Evolutionary conservation across 2,113 vertebrate genomes (phyloP), one percentile per base, ranked within the genome.

Genomic region (Phaethornis superciliosus): DNA sequence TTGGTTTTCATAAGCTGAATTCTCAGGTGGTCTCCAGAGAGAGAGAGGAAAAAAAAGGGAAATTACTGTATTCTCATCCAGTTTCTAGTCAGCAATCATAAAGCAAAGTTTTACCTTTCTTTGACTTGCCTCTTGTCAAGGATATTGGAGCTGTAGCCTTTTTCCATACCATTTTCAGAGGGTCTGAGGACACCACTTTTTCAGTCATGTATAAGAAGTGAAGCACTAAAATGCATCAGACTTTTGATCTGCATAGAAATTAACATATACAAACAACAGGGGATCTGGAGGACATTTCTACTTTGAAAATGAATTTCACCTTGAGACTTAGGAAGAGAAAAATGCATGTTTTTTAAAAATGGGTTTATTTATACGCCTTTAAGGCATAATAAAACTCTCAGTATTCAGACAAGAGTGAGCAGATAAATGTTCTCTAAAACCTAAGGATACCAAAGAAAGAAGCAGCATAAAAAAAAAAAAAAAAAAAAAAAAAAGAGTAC

Each of bases 221-320:
- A 95, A 94, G 26, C 63, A 47, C 71, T 71, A 68, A 51, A 75
- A 91, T 80, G 28, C 64, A 77, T 83, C 70, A 63, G 59, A 65
- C 52, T 65, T 88, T 51, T 81, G 74, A 88, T 91, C 78, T 88
- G 69, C 75, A 52, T 59, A 82, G 42, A 76, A 89, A 93, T 95
- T 82, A 92, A 27, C 88, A 83, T 95, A 94, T 83, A 68, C 88
- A 95, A 95, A 96, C 81, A 85, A 54, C 30, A 80, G 54, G 49
- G 90, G 80, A 90, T 91, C 56, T 70, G 49, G 90, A 96, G 72
- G 86, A 89, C 91, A 79, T 72, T 65, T 14, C 23, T 44, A 26
- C 30, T 52, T 86, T 67, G 67, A 91, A 90, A 96, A 84, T 65
- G 91, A 83, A 60, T 76, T 88, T 91, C 68, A 92, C 64, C 88